These are phyloP conservation scores for Oedothorax gibbosus DNA, from an alignment of 1,140 invertebrate species.

Conservation along the genomic window DNA sequence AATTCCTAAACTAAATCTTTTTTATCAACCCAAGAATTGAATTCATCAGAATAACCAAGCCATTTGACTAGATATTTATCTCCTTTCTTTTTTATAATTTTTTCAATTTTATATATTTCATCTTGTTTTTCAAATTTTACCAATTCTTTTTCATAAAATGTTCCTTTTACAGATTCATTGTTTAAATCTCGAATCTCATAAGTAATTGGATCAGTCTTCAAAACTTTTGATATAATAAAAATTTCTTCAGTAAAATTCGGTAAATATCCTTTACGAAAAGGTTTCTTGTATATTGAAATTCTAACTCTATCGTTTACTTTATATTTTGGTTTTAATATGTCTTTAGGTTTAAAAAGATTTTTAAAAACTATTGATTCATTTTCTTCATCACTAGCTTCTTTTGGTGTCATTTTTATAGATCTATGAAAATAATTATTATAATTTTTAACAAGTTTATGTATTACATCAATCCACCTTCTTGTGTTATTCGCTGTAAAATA, in stretches of 20 bases:
- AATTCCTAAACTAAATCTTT: too few relatives aligned
- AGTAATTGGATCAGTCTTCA: conserved; percentile 42
- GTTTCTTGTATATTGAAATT: conserved; percentile 61
- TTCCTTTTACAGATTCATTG: conserved; percentile 51
- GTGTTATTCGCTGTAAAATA: conserved; percentile 64
- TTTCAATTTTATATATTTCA: conserved; percentile 9
- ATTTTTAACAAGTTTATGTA: conserved; percentile 62
- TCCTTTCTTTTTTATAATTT: too few relatives aligned
- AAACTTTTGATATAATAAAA: conserved; percentile 63
- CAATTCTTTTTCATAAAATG: conserved; percentile 40
- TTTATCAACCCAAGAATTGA: too few relatives aligned
- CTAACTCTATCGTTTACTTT: conserved; percentile 63
- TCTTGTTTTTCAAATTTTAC: conserved; percentile 37
- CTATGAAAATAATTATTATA: conserved; percentile 65
- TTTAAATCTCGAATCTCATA: conserved; percentile 58
- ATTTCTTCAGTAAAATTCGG: conserved; percentile 63
- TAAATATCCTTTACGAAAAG: conserved; percentile 63
- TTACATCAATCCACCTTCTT: conserved; percentile 51
- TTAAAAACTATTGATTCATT: conserved; percentile 41
- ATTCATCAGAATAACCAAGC: conserved; percentile 23
- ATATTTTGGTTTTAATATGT: conserved; percentile 13
- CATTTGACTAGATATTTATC: conserved; percentile 46
- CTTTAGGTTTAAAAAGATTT: background rate
- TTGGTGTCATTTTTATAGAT: conserved; percentile 63
- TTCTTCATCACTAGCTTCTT: conserved; percentile 45